Evolutionary conservation across 1,140 invertebrate species (phyloP).

Genomic region (Adelges cooleyi): DNA sequence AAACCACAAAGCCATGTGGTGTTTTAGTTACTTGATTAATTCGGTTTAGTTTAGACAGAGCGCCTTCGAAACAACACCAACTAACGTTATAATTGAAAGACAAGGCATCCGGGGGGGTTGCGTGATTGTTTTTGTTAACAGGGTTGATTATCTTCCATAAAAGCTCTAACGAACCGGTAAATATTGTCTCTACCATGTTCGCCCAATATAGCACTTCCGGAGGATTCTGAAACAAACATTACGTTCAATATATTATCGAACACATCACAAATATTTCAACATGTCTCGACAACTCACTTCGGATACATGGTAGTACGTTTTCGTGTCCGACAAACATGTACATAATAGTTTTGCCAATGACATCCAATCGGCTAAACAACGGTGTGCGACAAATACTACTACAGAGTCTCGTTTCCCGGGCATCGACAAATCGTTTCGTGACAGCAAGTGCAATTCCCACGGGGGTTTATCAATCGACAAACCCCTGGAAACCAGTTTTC

Average conservation of each 20-base stretch:
- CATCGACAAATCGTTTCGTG: slow-evolving; percentile 33
- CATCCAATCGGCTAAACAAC: slow-evolving; percentile 47
- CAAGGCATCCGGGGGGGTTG: not conserved
- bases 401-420: slow-evolving; percentile 41
- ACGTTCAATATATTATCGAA: not conserved
- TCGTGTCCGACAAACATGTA: slow-evolving; percentile 43
- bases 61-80: slow-evolving; percentile 12
- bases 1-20: slow-evolving; percentile 45
- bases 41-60: slow-evolving; percentile 37
- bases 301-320: slow-evolving; percentile 30
- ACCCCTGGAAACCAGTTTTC: slow-evolving; percentile 39
- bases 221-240: not conserved
- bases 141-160: slow-evolving; percentile 14
- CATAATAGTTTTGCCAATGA: slow-evolving; percentile 43
- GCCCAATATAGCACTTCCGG: slow-evolving; percentile 15
- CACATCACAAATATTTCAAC: not conserved
- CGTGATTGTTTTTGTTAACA: not conserved
- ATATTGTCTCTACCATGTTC: not conserved
- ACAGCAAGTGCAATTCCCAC: slow-evolving; percentile 47
- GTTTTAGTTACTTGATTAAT: slow-evolving; percentile 42
- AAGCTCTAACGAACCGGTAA: slow-evolving; percentile 4
- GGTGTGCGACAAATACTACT: slow-evolving; percentile 45
- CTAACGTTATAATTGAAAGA: slow-evolving; percentile 9
- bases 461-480: slow-evolving; percentile 41
- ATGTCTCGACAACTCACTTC: not conserved